Evolutionary conservation across 2,113 vertebrate genomes (phyloP).

Genomic region (Sylvilagus bachmani): DNA sequence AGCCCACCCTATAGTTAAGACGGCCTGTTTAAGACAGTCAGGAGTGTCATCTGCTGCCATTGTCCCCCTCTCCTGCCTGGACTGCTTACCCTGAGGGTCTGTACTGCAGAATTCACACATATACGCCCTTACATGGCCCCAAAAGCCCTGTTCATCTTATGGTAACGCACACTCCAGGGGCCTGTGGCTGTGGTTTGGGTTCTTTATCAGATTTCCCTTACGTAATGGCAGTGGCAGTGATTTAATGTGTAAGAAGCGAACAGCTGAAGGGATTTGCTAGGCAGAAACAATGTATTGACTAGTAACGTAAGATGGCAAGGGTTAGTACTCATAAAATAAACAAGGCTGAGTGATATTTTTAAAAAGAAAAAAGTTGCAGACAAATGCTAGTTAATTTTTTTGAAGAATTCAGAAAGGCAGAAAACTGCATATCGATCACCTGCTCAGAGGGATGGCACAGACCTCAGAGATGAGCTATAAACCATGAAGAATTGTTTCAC

Average conservation of each 20-base stretch:
- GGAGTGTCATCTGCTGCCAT: conserved; percentile 59
- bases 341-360: conserved; percentile 60
- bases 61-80: not conserved
- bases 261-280: conserved; percentile 58
- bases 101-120: not conserved
- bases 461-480: conserved; percentile 79
- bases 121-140: not conserved
- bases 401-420: conserved; percentile 70
- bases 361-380: conserved; percentile 58
- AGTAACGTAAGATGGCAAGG: conserved; percentile 60
- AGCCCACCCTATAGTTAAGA: not conserved
- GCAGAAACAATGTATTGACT: conserved; percentile 57
- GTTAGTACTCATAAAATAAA: conserved; percentile 12
- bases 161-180: not conserved
- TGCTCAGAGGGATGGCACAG: conserved; percentile 66
- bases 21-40: not conserved
- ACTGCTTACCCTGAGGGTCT: not conserved
- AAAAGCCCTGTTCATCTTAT: conserved; percentile 1
- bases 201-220: conserved; percentile 64
- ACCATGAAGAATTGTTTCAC: conserved; percentile 78
- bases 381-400: conserved; percentile 71
- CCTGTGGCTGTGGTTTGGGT: not conserved
- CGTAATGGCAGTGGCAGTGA: not conserved
- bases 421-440: conserved; percentile 68
- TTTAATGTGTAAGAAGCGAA: conserved; percentile 17